Evolutionary conservation across 2,888 invertebrate genomes (phyloP).

Genomic region (Brenthis daphne): DNA sequence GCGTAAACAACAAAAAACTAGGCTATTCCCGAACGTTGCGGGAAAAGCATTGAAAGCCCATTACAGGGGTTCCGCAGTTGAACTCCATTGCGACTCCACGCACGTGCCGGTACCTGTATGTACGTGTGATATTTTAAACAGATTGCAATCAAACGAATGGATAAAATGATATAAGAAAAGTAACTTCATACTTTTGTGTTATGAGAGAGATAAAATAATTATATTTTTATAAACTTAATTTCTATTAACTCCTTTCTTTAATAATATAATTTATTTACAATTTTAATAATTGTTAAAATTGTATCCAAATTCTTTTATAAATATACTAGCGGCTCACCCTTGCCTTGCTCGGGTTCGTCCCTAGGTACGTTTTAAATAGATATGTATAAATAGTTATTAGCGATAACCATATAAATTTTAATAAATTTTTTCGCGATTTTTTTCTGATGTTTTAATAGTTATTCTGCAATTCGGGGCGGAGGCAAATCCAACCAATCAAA

Average conservation of each 20-base stretch:
- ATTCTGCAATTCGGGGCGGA: too few species aligned
- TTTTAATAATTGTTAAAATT: too few species aligned
- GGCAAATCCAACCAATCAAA: too few species aligned
- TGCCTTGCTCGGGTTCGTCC: too few species aligned
- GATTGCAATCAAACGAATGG: slow-evolving; percentile 13
- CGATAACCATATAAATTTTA: too few species aligned
- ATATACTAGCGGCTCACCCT: too few species aligned
- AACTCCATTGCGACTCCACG: slow-evolving; percentile 16
- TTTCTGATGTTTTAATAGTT: too few species aligned
- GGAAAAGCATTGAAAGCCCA: slow-evolving; percentile 31
- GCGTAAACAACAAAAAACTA: slow-evolving; percentile 24
- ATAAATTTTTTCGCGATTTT: too few species aligned
- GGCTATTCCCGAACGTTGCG: slow-evolving; percentile 17
- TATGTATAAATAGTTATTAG: too few species aligned
- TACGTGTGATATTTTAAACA: slow-evolving; percentile 27
- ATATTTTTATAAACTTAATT: neutral
- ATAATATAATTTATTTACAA: too few species aligned
- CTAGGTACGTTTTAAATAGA: neutral
- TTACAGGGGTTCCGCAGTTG: slow-evolving; percentile 25
- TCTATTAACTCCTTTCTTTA: too few species aligned
- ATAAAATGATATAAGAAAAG: neutral
- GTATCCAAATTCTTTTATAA: too few species aligned
- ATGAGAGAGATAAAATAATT: neutral
- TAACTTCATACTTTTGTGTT: neutral
- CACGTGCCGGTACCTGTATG: slow-evolving; percentile 17